Percentiles rank a stretch among this genome's conserved stretches.
Conservation (phyloP, 53 echinoderm and acorn worm species). For the Mesocentrotus franciscanus region DNA sequence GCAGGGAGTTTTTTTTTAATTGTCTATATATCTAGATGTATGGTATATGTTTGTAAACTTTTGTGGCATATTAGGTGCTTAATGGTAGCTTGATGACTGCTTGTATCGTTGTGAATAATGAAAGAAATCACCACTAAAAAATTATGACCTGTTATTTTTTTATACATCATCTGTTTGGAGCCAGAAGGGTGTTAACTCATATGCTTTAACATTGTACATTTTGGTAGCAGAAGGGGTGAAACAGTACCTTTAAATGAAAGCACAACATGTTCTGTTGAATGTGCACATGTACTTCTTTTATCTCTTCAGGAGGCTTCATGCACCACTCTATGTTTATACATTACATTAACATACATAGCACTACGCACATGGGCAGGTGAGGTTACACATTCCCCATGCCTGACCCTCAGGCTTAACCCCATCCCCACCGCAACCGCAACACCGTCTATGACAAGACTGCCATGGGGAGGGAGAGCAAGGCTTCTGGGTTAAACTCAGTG, state of each 20-base stretch:
- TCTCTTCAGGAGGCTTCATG: neutral
- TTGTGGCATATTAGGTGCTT: too few species aligned
- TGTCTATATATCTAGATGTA: too few species aligned
- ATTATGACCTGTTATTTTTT: too few species aligned
- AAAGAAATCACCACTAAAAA: too few species aligned
- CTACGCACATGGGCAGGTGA: neutral
- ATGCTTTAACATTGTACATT: too few species aligned
- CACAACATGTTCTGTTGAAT: neutral
- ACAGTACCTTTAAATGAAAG: slow-evolving; percentile 3
- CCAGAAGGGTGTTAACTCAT: too few species aligned
- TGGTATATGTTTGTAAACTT: too few species aligned
- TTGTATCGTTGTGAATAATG: too few species aligned
- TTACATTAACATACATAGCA: slow-evolving; percentile 3
- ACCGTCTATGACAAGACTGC: neutral
- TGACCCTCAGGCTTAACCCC: neutral
- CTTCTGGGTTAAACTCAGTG: neutral
- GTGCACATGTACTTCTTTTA: neutral
- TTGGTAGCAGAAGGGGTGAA: neutral
- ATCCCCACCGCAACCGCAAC: neutral
- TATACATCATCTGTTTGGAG: too few species aligned
- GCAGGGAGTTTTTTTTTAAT: too few species aligned
- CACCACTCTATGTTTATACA: neutral
- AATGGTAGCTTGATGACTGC: too few species aligned
- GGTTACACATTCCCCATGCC: neutral
- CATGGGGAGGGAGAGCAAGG: neutral